Conservation (phyloP, 2,113 vertebrate species). For the Gymnogyps californianus region DNA sequence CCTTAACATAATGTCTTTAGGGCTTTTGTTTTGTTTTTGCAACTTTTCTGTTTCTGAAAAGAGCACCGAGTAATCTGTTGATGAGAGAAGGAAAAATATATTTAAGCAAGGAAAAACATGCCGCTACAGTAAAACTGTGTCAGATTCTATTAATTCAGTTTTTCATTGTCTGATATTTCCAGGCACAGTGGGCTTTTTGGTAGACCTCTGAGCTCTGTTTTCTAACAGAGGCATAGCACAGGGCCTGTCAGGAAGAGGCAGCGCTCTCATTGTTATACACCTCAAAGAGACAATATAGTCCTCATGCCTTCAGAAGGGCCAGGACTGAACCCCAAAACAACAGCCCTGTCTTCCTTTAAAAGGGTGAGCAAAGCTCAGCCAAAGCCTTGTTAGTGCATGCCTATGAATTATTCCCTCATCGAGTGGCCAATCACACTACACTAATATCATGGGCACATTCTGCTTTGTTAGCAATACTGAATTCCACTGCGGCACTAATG, state of each 20-base stretch:
- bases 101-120: constrained; percentile 70
- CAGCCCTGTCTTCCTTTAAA: constrained; percentile 21
- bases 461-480: constrained; percentile 42
- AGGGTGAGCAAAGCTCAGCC: constrained; percentile 39
- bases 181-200: constrained; percentile 73
- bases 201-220: constrained; percentile 72
- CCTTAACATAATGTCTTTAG: constrained; percentile 58
- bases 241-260: constrained; percentile 58
- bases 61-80: constrained; percentile 58
- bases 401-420: constrained; percentile 40
- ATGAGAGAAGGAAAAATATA: constrained; percentile 52
- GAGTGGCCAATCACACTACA: not conserved
- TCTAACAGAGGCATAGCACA: constrained; percentile 70
- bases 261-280: constrained; percentile 48
- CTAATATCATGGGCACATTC: constrained; percentile 43
- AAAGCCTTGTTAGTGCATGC: constrained; percentile 21
- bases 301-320: constrained; percentile 37
- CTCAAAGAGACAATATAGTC: constrained; percentile 60
- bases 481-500: constrained; percentile 18
- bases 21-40: constrained; percentile 61
- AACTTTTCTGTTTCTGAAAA: constrained; percentile 58
- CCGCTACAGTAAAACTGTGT: constrained; percentile 65
- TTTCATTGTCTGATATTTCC: constrained; percentile 70
- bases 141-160: constrained; percentile 68
- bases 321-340: constrained; percentile 61